Evolutionary conservation across 1,140 invertebrate genomes (phyloP), one percentile per base, ranked within the genome.

Genomic region (Atopsyche davidsoni): DNA sequence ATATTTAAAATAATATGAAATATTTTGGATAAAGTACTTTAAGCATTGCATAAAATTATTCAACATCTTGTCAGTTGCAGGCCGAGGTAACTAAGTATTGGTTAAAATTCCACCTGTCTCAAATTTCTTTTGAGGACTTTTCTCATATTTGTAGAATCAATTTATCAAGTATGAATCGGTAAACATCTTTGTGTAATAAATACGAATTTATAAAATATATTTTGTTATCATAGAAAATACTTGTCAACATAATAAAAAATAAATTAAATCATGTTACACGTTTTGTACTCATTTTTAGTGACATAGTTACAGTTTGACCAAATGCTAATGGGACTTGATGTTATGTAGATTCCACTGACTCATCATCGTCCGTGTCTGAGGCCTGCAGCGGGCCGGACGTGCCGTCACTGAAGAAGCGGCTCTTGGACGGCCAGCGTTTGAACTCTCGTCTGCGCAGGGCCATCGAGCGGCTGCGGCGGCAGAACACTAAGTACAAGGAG

Each of bases 361-460:
- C 35, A 28, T 28, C n/a, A n/a, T 28, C 24, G n/a, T 28, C 24
- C n/a, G n/a, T 28, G 24, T 6, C 6, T n/a, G 24, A 28, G 24
- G 24, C 24, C n/a, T 7, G 24, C 6, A 6, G 6, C 24, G 24
- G 6, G 24, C n/a, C 24, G 24, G 6, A 6, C 6, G 7, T 36
- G 35, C 4, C 6, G 17, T 36, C 22, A 9, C 18, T 51, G 19
- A 44, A 38, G 41, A 43, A 44, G 28, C 25, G 48, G 21, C 48
- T 51, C 10, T 21, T 51, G n/a, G 48, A 51, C 43, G 19, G 31
- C 43, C n/a, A 45, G 32, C n/a, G 34, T 11, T 22, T 35, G 18
- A 51, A 51, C 48, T 36, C 31, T 4, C 40, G 48, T 11, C 42
- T 51, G 28, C 34, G 38, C 28, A 22, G 48, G 10, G 42, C 40